These are phyloP conservation scores for Oceanodroma tethys DNA, from an alignment of 2,113 vertebrate species.

Conservation along the genomic window DNA sequence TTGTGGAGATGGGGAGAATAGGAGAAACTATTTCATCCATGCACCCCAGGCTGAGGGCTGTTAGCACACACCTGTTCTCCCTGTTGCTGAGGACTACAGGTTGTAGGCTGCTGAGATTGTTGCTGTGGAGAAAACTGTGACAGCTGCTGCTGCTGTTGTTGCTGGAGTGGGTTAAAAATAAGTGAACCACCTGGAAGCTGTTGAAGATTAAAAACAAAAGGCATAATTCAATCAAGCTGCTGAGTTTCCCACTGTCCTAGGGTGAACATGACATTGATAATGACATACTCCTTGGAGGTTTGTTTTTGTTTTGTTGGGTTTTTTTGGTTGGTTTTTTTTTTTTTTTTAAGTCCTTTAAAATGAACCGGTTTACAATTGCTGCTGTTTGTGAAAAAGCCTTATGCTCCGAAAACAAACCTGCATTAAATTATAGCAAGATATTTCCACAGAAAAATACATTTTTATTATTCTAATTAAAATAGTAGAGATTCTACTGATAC, in stretches of 20 bases:
- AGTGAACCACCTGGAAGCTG: slow-evolving; percentile 84
- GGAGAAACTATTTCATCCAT: not conserved
- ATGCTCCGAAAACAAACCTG: not conserved
- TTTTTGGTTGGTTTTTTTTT: not conserved
- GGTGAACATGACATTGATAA: not conserved
- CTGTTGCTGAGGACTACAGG: slow-evolving; percentile 82
- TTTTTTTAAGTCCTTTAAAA: not conserved
- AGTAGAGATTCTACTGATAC: not conserved
- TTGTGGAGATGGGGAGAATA: not conserved
- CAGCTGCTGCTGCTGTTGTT: slow-evolving; percentile 84
- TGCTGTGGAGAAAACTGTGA: slow-evolving; percentile 83
- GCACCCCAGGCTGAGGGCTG: not conserved
- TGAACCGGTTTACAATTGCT: not conserved
- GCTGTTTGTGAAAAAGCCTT: not conserved
- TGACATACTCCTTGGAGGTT: not conserved
- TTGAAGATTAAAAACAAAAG: slow-evolving; percentile 47
- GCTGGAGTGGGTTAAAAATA: slow-evolving; percentile 83
- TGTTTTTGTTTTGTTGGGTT: not conserved
- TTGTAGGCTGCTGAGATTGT: slow-evolving; percentile 74
- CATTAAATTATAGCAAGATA: not conserved
- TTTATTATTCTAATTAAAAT: not conserved
- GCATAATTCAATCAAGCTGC: not conserved
- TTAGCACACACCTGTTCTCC: slow-evolving; percentile 77
- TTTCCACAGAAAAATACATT: not conserved
- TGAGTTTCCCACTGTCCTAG: not conserved